These are phyloP conservation scores for Cotesia congregata DNA, from an alignment of 2,888 invertebrate genomes.

Conservation along the genomic window DNA sequence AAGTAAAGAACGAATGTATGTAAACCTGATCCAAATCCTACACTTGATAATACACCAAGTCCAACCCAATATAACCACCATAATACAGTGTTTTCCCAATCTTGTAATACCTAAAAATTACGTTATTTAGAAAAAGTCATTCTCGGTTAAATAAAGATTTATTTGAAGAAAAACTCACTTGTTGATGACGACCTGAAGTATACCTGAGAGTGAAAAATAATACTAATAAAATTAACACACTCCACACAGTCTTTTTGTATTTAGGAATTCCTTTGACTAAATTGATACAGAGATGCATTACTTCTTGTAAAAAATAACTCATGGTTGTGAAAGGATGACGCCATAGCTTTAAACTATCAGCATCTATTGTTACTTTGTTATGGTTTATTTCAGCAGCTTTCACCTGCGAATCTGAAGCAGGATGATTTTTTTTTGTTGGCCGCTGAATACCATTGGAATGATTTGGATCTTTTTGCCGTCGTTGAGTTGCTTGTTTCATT, in stretches of 20 bases:
- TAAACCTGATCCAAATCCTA: slow-evolving; percentile 97
- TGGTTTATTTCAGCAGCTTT: slow-evolving; percentile 45
- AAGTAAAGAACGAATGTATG: slow-evolving; percentile 98
- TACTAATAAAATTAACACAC: slow-evolving; percentile 58
- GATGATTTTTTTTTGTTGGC: neutral
- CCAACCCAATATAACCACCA: slow-evolving; percentile 94
- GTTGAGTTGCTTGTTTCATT: slow-evolving; percentile 54
- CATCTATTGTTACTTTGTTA: slow-evolving; percentile 53
- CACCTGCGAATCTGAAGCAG: slow-evolving; percentile 13
- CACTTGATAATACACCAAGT: slow-evolving; percentile 95
- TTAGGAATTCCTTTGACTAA: slow-evolving; percentile 62
- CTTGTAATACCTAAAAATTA: slow-evolving; percentile 57
- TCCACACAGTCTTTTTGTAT: slow-evolving; percentile 63
- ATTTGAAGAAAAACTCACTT: slow-evolving; percentile 52
- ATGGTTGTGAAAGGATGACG: slow-evolving; percentile 66
- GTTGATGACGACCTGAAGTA: slow-evolving; percentile 66
- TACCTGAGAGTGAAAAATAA: slow-evolving; percentile 63
- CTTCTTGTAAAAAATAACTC: slow-evolving; percentile 66
- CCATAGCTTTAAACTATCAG: slow-evolving; percentile 66
- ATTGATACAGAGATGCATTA: slow-evolving; percentile 63
- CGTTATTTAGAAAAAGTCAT: neutral
- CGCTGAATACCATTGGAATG: neutral
- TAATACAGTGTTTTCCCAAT: slow-evolving; percentile 70
- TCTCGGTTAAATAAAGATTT: neutral
- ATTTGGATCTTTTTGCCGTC: slow-evolving; percentile 46